A percentile compares a stretch with the other conserved stretches of the same genome.
These are phyloP conservation scores for Protomyctophum bolini DNA, from an alignment of 2,113 vertebrate species.

Conservation along the genomic window DNA sequence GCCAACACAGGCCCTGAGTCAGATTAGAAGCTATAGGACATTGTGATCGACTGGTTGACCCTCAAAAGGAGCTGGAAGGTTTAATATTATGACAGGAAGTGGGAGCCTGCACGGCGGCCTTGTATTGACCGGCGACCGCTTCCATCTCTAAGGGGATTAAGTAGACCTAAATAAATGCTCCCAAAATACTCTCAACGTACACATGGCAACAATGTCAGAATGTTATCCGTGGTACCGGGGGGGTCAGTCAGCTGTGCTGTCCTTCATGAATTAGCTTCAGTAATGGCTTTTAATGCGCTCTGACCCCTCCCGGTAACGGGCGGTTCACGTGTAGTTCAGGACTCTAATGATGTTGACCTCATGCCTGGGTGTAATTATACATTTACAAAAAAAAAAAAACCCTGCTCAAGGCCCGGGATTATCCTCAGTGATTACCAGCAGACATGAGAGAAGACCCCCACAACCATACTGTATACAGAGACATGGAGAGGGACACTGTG, in stretches of 20 bases:
- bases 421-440: constrained; percentile 41
- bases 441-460: neutral
- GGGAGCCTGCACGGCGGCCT: too few relatives aligned
- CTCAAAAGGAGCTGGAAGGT: too few relatives aligned
- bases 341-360: constrained; percentile 55
- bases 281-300: constrained; percentile 68
- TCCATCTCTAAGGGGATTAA: too few relatives aligned
- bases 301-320: constrained; percentile 40
- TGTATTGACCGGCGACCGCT: too few relatives aligned
- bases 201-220: too few relatives aligned
- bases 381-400: neutral
- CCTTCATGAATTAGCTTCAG: constrained; percentile 60
- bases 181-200: too few relatives aligned
- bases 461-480: neutral
- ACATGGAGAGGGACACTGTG: neutral
- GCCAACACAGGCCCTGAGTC: too few relatives aligned
- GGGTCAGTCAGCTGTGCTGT: constrained; percentile 25
- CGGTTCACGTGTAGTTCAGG: constrained; percentile 66
- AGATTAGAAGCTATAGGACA: too few relatives aligned
- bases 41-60: too few relatives aligned
- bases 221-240: too few relatives aligned
- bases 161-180: too few relatives aligned
- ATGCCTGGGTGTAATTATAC: constrained; percentile 28
- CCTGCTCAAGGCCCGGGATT: constrained; percentile 46
- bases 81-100: too few relatives aligned